Base-by-base conservation (phyloP, 2,888 invertebrate genomes). In the Marronus borbonicus region DNA sequence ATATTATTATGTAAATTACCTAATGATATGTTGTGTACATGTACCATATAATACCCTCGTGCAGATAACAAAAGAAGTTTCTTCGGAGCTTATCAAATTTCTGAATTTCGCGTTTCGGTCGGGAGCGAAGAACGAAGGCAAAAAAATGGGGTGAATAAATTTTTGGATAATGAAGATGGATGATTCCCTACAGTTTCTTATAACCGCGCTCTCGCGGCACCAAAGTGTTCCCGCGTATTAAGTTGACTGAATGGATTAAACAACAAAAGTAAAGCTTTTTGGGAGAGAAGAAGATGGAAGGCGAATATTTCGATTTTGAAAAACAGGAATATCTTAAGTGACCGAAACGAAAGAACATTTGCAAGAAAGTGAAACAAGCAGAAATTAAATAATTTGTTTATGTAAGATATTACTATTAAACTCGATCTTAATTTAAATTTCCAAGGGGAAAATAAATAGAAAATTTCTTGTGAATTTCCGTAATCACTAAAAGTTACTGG, bases 161-260 rank as follows among this genome's bases (percentile, higher is more conserved):
- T 60, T 60, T 74, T 74, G 58, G 72, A 60, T 60, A 74, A 74
- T 74, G 72, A 74, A 74, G 72, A 74, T 60, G 72, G 72, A 74
- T 74, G 72, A 74, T 74, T 50, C 68, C 24, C 24, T 24, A 14
- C 49, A 68, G 68, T 68, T 50, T 24, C 49, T 68, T 68, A 68
- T 50, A 68, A 68, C 50, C 68, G 50, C 24, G 20, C 50, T 49
- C 28, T 68, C 68, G 24, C 49, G 50, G n/a, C 68, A 31, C 50
- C 49, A 50, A 68, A 49, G 68, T 49, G 49, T 68, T 68, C 68
- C 28, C 28, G 28, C 4, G 14, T 62, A 62, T 68, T 68, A 68
- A 68, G 50, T 68, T 50, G 50, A 68, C 68, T 68, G 28, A 12
- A 52, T 68, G 68, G 68, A 68, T 68, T 68, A 68, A 50, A 49